Percentiles rank a stretch among this genome's conserved stretches.
phyloP scores from a whole-genome alignment of 2,888 invertebrate genomes.

The Blastobasis lacticolella region DNA sequence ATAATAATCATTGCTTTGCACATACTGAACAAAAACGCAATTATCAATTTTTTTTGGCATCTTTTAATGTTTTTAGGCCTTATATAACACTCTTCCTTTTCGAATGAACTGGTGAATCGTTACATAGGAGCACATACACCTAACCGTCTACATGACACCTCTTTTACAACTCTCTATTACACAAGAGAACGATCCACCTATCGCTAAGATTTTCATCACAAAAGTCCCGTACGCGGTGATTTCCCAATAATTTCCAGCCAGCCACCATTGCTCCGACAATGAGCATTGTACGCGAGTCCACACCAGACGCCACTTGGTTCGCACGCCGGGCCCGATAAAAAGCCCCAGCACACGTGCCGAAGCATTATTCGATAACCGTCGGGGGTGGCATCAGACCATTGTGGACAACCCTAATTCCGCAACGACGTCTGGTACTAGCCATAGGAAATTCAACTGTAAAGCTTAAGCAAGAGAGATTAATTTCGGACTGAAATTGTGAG shows the following conservation, averaged over 20 bases:
- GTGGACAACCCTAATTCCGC: slow-evolving; percentile 59
- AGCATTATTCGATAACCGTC: slow-evolving; percentile 71
- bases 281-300: slow-evolving; percentile 44
- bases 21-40: no score
- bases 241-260: not conserved
- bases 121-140: no score
- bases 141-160: no score
- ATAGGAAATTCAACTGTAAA: slow-evolving; percentile 23
- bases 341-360: slow-evolving; percentile 59
- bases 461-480: slow-evolving; percentile 3
- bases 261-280: slow-evolving; percentile 4
- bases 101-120: no score
- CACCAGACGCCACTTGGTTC: slow-evolving; percentile 66
- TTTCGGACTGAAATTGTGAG: slow-evolving; percentile 10
- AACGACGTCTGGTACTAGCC: slow-evolving; percentile 2
- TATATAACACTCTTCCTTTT: no score
- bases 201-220: no score
- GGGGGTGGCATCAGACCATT: slow-evolving; percentile 66
- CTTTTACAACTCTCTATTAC: no score
- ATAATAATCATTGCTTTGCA: no score
- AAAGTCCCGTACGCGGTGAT: no score
- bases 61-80: no score
- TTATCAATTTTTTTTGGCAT: no score
- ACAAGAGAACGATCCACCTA: no score
- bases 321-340: slow-evolving; percentile 67